Evolutionary conservation across 92 coral and sea anemone genomes (phyloP).

Genomic region (Paramuricea clavata): DNA sequence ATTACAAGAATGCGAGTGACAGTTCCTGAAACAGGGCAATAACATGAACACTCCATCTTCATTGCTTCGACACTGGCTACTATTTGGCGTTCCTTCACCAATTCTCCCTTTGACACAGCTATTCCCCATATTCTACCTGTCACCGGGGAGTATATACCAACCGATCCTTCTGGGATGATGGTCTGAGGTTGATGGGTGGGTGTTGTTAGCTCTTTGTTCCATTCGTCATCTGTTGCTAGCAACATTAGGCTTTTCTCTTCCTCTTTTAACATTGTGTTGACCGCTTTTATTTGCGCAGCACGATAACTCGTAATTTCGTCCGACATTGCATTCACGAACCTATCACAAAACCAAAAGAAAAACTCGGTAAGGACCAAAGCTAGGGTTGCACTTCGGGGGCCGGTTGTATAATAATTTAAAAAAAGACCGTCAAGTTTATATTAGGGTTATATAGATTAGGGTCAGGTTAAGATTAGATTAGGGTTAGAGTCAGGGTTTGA

Average conservation of each 20-base stretch:
- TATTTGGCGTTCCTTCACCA: slow-evolving; percentile 29
- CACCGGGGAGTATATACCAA: slow-evolving; percentile 50
- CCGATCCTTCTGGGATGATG: slow-evolving; percentile 42
- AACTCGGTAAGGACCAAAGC: not conserved
- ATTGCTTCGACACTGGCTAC: slow-evolving; percentile 62
- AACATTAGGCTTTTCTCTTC: slow-evolving; percentile 50
- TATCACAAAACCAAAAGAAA: not conserved
- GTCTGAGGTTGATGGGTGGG: not conserved
- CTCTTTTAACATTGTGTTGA: slow-evolving; percentile 55
- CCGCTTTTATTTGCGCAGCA: slow-evolving; percentile 53
- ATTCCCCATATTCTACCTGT: slow-evolving; percentile 64
- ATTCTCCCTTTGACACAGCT: slow-evolving; percentile 42
- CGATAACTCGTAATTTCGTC: slow-evolving; percentile 36
- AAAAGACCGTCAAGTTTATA: not conserved
- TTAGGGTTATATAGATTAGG: too few species aligned
- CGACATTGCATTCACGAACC: slow-evolving; percentile 31
- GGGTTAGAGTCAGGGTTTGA: too few species aligned
- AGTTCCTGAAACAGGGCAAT: slow-evolving; percentile 51
- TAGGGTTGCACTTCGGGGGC: too few species aligned
- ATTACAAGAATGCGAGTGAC: slow-evolving; percentile 33
- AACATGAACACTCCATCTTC: slow-evolving; percentile 69
- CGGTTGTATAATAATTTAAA: too few species aligned
- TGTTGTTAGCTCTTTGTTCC: not conserved
- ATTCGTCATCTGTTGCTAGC: slow-evolving; percentile 5
- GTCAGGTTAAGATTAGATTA: too few species aligned